phyloP scores from a whole-genome alignment of 2,797 vertebrate genomes.

The Diplodus sargus region DNA sequence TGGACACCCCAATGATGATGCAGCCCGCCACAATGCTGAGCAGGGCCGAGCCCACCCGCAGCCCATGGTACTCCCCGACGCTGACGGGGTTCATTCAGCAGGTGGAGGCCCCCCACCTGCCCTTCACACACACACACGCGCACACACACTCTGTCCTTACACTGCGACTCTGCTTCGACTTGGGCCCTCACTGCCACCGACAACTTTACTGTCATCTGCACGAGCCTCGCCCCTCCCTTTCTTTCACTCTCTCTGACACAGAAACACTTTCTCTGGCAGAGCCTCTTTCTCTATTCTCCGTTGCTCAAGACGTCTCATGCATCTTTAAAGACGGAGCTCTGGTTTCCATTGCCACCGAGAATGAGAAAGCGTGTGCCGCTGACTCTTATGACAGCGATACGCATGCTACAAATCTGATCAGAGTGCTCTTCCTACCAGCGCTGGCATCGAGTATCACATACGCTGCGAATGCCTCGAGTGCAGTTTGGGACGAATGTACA shows the following conservation, averaged over 20 bases:
- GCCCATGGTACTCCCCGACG: slow-evolving; percentile 87
- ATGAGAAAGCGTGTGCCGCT: slow-evolving; percentile 51
- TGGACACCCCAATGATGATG: slow-evolving; percentile 90
- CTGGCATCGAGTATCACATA: slow-evolving; percentile 16
- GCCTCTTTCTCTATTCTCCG: slow-evolving; percentile 47
- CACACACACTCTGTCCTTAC: slow-evolving; percentile 13
- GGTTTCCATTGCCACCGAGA: slow-evolving; percentile 76
- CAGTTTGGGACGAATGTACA: slow-evolving; percentile 14
- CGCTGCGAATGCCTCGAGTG: not conserved
- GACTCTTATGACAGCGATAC: slow-evolving; percentile 60
- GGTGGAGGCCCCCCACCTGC: slow-evolving; percentile 65
- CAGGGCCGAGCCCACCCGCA: slow-evolving; percentile 88
- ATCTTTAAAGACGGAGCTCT: slow-evolving; percentile 85
- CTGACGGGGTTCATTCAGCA: slow-evolving; percentile 87
- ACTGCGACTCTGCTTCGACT: slow-evolving; percentile 23
- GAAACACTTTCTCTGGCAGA: slow-evolving; percentile 69
- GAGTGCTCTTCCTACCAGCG: slow-evolving; percentile 25
- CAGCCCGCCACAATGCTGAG: slow-evolving; percentile 89
- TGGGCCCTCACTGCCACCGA: slow-evolving; percentile 29
- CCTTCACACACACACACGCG: slow-evolving; percentile 19
- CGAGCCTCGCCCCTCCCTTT: slow-evolving; percentile 23
- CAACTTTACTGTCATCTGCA: slow-evolving; percentile 32
- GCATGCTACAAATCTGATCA: slow-evolving; percentile 69
- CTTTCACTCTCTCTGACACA: slow-evolving; percentile 65
- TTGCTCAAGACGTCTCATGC: slow-evolving; percentile 79